phyloP scores from a whole-genome alignment of 1,140 invertebrate genomes.

The Drosophila insularis region DNA sequence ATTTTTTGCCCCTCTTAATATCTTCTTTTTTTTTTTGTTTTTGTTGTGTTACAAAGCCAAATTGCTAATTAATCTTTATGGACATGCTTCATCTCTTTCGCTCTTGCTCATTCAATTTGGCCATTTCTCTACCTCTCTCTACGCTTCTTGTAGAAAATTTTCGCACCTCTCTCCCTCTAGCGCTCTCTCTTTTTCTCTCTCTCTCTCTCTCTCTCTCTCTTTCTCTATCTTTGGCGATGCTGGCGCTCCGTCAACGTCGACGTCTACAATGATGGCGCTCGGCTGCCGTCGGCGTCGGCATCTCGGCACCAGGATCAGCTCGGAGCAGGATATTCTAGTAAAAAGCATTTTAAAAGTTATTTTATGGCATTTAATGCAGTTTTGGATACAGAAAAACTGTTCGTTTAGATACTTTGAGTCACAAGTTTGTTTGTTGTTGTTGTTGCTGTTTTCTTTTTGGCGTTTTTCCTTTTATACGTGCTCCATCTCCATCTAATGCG shows the following conservation, averaged over 20 bases:
- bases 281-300: background rate
- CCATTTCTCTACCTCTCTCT: background rate
- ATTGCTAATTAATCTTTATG: conserved; percentile 79
- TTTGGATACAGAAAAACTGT: conserved; percentile 81
- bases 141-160: background rate
- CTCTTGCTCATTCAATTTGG: background rate
- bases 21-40: conserved; percentile 24
- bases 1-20: conserved; percentile 30
- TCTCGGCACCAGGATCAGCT: conserved; percentile 6
- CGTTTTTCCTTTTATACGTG: background rate
- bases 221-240: conserved; percentile 12
- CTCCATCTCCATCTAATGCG: background rate
- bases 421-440: conserved; percentile 31
- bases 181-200: background rate
- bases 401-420: conserved; percentile 78
- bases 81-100: background rate
- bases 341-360: conserved; percentile 82
- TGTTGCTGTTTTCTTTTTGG: background rate
- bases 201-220: background rate
- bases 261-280: background rate
- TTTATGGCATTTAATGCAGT: conserved; percentile 82
- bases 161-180: conserved; percentile 7
- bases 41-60: conserved; percentile 34
- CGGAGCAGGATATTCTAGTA: conserved; percentile 74
- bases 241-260: conserved; percentile 13